These are phyloP conservation scores for Microtus pennsylvanicus DNA, from an alignment of 2,113 vertebrate species.

Conservation along the genomic window DNA sequence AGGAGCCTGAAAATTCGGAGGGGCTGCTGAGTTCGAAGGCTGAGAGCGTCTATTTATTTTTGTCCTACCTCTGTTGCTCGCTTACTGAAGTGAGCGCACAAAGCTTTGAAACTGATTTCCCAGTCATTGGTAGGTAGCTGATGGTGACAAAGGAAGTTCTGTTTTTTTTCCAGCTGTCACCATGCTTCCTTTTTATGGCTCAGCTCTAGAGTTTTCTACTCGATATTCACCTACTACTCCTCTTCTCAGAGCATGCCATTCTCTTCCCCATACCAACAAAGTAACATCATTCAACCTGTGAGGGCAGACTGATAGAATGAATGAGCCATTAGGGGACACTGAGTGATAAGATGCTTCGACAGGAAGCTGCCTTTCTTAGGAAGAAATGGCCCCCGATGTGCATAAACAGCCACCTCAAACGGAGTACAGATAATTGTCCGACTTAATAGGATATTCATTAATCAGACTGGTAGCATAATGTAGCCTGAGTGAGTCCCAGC, in stretches of 20 bases:
- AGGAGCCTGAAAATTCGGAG: constrained; percentile 58
- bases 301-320: constrained; percentile 45
- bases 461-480: constrained; percentile 29
- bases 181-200: constrained; percentile 38
- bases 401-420: constrained; percentile 41
- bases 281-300: background rate
- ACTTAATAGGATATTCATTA: constrained; percentile 51
- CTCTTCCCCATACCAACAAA: constrained; percentile 58
- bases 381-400: constrained; percentile 55
- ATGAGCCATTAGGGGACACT: constrained; percentile 50
- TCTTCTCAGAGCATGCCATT: constrained; percentile 38
- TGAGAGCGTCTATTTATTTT: background rate
- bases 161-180: constrained; percentile 71
- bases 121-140: constrained; percentile 26
- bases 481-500: constrained; percentile 11
- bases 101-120: constrained; percentile 59
- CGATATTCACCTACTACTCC: constrained; percentile 58
- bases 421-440: constrained; percentile 30
- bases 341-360: constrained; percentile 25
- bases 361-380: constrained; percentile 22
- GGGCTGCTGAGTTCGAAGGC: background rate
- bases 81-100: constrained; percentile 36
- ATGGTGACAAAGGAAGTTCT: constrained; percentile 58
- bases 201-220: constrained; percentile 31
- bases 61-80: background rate